Base-by-base conservation (phyloP, 2,113 vertebrate genomes). In the Bettongia penicillata region DNA sequence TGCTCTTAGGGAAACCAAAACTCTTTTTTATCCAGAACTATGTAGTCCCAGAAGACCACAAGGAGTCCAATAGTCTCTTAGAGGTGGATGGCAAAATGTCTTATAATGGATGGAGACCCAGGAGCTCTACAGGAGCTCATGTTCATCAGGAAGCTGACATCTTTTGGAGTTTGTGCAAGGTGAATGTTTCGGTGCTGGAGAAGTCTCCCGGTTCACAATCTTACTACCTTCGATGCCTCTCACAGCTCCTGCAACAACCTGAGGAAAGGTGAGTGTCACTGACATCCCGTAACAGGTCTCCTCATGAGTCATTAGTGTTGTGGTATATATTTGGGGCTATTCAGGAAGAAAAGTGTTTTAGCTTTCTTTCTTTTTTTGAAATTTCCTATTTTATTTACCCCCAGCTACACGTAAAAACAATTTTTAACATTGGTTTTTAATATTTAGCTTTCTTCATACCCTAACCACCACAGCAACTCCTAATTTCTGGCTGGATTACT, bases 1-100 rank as follows among this genome's bases (percentile, higher is more conserved):
- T 93, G 53, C 98, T 99, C 96, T 91, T 97, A 0, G 99, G 99
- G 91, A 99, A 99, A 96, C 99, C 99, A 0, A 99, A 99, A 92
- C 98, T 99, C 89, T 99, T 99, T 98, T 99, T 99, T 95, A 99
- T 99, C 98, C 99, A 99, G 98, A 99, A 97, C 94, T 99, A 99
- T 51, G 89, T 98, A 24, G 95, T 98, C 16, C 89, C 97, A 6
- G 96, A 98, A 92, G 94, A 91, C 90, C 94, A 89, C 2, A 95
- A 51, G 22, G 96, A 97, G 77, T 91, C 28, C 77, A 77, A 90
- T 51, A 98, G 97, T 96, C 16, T 98, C 9, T 90, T 98, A 61
- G 99, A 99, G 97, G 97, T 98, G 0, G 99, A 99, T 49, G 99
- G 11, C 31, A 95, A 26, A 19, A 37, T 49, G 2, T 53, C 61